phyloP scores from a whole-genome alignment of 64 coral and sea anemone species.

The Dendronephthya gigantea region DNA sequence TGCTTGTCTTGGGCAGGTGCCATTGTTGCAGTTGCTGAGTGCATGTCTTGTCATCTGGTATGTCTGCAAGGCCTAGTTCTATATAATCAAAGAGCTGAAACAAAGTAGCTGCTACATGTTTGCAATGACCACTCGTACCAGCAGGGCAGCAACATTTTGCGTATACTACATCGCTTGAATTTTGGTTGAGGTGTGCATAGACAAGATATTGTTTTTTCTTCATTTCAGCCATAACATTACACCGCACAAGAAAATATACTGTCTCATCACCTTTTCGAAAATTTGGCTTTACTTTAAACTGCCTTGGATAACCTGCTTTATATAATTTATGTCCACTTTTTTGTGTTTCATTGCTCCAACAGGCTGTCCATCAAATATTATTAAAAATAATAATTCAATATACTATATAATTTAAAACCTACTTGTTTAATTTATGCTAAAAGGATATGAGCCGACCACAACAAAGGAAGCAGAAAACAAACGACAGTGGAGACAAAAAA shows the following conservation, averaged over 20 bases:
- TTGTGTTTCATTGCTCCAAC: not conserved
- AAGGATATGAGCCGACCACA: not conserved
- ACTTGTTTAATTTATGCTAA: not conserved
- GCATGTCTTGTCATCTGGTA: no score
- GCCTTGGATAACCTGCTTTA: not conserved
- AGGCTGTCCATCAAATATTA: no score
- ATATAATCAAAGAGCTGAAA: not conserved
- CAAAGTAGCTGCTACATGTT: no score
- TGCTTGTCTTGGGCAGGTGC: no score
- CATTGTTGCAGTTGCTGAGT: no score
- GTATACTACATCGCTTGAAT: not conserved
- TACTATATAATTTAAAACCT: not conserved
- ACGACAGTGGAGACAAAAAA: not conserved
- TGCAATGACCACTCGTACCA: no score
- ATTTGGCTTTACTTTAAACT: not conserved
- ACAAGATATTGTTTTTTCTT: slow-evolving; percentile 4
- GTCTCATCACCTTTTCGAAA: not conserved
- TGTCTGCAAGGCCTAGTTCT: not conserved
- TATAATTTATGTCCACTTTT: not conserved
- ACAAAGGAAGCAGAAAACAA: slow-evolving; percentile 1
- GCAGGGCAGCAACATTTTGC: not conserved
- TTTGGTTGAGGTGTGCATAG: not conserved
- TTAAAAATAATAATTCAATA: not conserved
- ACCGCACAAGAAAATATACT: not conserved
- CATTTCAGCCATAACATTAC: not conserved